These are phyloP conservation scores for Dryobates pubescens DNA, from an alignment of 2,797 vertebrate genomes.

Conservation along the genomic window DNA sequence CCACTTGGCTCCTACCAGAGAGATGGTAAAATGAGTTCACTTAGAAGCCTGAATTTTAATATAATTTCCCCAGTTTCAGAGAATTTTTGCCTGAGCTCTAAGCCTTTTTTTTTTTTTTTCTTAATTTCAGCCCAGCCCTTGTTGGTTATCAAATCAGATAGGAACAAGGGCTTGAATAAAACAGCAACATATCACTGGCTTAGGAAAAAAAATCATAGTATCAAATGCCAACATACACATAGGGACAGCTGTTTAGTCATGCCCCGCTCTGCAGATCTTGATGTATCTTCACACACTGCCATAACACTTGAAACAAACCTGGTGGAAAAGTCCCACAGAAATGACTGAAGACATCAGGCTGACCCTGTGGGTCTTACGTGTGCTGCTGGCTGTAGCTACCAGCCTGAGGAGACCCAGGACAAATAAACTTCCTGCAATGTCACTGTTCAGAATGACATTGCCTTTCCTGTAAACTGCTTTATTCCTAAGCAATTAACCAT, in stretches of 20 bases:
- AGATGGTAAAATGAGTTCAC: neutral
- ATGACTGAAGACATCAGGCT: neutral
- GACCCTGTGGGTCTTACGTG: rapidly evolving
- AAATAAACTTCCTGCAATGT: neutral
- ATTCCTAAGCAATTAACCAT: neutral
- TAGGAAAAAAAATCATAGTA: neutral
- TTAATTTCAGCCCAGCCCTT: neutral
- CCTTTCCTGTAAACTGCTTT: neutral
- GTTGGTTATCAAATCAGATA: neutral
- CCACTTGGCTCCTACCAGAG: neutral
- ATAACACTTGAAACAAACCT: neutral
- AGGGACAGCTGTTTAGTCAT: neutral
- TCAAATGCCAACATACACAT: neutral
- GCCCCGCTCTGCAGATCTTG: neutral
- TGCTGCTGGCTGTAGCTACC: neutral
- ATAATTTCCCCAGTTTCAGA: neutral
- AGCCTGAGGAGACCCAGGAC: neutral
- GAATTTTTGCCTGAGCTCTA: neutral
- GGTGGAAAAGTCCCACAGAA: neutral
- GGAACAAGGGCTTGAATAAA: neutral
- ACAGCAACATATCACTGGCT: neutral
- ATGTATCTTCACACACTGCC: neutral
- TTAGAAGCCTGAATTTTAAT: neutral
- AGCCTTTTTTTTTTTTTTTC: neutral
- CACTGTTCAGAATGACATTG: neutral